Evolutionary conservation across 1,140 invertebrate species (phyloP).

Genomic region (Drosophila repletoides): DNA sequence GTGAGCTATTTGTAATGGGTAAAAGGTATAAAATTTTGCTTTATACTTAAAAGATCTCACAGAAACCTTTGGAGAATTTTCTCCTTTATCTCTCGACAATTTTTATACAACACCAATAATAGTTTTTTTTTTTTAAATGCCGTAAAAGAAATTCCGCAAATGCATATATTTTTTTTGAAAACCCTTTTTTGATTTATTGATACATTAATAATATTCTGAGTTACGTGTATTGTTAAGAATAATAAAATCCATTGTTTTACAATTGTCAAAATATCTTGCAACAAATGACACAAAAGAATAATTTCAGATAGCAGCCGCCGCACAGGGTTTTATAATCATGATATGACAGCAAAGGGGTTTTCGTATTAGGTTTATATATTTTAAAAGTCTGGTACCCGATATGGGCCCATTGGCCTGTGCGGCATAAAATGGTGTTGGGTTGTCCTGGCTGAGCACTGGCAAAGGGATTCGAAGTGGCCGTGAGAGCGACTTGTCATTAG

Average conservation of each 20-base stretch:
- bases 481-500: slow-evolving; percentile 51
- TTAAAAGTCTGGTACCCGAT: slow-evolving; percentile 10
- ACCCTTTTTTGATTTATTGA: slow-evolving; percentile 68
- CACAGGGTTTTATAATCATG: slow-evolving; percentile 37
- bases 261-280: slow-evolving; percentile 16
- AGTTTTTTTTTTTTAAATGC: too few relatives aligned
- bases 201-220: slow-evolving; percentile 25
- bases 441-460: slow-evolving; percentile 40
- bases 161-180: slow-evolving; percentile 44
- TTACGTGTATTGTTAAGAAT: slow-evolving; percentile 29
- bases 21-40: too few relatives aligned
- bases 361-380: slow-evolving; percentile 27
- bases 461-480: slow-evolving; percentile 31
- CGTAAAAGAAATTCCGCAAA: background rate
- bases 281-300: slow-evolving; percentile 6
- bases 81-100: too few relatives aligned
- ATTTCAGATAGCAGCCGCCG: slow-evolving; percentile 30
- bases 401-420: slow-evolving; percentile 46
- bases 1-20: too few relatives aligned
- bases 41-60: too few relatives aligned
- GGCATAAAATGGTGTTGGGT: slow-evolving; percentile 27
- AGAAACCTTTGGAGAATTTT: too few relatives aligned
- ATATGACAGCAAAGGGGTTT: slow-evolving; percentile 44
- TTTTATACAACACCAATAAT: too few relatives aligned
- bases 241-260: slow-evolving; percentile 36